phyloP scores from a whole-genome alignment of 2,888 invertebrate genomes.

The Aelia acuminata region DNA sequence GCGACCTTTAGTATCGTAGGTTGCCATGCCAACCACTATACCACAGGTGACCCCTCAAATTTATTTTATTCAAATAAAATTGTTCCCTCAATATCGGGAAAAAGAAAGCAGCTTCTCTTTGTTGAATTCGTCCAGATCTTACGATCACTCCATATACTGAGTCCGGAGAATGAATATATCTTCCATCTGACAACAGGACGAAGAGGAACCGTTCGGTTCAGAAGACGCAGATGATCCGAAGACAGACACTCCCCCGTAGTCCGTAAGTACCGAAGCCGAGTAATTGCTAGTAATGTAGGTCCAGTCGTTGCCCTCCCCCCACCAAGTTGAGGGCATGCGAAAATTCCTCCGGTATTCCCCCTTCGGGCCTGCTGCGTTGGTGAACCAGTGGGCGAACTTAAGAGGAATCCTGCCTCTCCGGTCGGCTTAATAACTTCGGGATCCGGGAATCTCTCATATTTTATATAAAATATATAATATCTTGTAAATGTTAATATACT shows the following conservation, averaged over 20 bases:
- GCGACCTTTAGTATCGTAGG: no score
- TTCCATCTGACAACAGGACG: no score
- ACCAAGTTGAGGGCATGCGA: background rate
- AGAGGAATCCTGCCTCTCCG: background rate
- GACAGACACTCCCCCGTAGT: background rate
- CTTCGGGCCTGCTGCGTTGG: background rate
- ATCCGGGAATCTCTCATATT: background rate
- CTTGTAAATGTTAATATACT: no score
- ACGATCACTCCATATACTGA: no score
- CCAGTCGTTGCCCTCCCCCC: constrained; percentile 6
- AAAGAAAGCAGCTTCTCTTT: no score
- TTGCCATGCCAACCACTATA: no score
- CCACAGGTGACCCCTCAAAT: no score
- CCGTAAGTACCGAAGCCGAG: background rate
- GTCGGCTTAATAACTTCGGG: background rate
- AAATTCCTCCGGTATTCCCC: background rate
- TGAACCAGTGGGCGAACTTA: background rate
- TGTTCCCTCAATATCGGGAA: no score
- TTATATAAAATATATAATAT: background rate
- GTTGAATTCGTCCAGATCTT: no score
- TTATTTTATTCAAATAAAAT: no score
- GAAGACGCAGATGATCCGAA: background rate
- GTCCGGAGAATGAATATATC: no score
- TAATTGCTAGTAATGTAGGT: background rate
- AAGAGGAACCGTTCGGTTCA: no score